Conservation (phyloP, 2,888 invertebrate genomes). For the Lepetodrilus schrolli region DNA sequence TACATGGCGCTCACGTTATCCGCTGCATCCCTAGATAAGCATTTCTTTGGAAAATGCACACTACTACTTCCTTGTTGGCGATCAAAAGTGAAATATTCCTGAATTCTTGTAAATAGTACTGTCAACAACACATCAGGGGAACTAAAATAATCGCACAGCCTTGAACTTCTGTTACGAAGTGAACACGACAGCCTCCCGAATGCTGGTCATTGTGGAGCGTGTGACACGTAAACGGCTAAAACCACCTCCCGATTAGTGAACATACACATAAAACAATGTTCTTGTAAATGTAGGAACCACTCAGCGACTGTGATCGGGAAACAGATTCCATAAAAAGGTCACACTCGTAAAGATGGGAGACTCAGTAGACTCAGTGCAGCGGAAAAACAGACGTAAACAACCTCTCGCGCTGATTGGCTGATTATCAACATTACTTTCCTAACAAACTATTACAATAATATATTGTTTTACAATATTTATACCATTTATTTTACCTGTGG, state of each 20-base stretch:
- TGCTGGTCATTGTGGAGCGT: background rate
- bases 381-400: conserved; percentile 65
- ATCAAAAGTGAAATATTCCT: background rate
- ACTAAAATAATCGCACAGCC: conserved; percentile 39
- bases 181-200: conserved; percentile 13
- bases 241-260: background rate
- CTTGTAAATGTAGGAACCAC: background rate
- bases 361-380: conserved; percentile 41
- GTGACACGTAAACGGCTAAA: background rate
- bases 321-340: conserved; percentile 32
- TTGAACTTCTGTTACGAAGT: conserved; percentile 35
- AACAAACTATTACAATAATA: background rate
- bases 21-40: no score
- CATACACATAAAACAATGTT: conserved; percentile 29
- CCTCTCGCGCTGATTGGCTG: conserved; percentile 58
- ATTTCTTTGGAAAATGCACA: no score
- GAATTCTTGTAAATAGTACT: conserved; percentile 28
- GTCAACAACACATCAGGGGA: conserved; percentile 27
- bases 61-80: background rate
- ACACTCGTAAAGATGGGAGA: conserved; percentile 32
- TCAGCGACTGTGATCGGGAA: conserved; percentile 9
- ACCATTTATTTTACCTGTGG: no score
- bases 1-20: no score
- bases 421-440: background rate
- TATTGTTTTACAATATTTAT: no score